Percentiles rank a stretch among this genome's conserved stretches.
Evolutionary conservation across 2,113 vertebrate species (phyloP).

Genomic region (Chloroceryle aenea): DNA sequence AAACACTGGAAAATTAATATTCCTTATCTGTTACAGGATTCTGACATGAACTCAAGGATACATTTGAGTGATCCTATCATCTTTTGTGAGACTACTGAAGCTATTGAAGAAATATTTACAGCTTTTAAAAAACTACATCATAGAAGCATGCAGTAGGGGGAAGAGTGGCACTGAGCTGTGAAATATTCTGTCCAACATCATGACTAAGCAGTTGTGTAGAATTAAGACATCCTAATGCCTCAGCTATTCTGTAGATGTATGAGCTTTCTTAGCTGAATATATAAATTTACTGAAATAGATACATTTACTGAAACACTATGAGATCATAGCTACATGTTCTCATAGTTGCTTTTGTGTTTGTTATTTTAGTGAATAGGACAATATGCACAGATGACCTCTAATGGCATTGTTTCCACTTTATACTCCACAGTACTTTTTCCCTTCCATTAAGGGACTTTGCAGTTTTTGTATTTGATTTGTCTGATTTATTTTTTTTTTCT

Average conservation of each 20-base stretch:
- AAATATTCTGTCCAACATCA: not conserved
- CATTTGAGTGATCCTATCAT: not conserved
- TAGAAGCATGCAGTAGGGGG: not conserved
- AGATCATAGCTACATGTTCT: not conserved
- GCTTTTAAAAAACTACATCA: not conserved
- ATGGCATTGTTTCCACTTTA: not conserved
- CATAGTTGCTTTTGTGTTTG: not conserved
- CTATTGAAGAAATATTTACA: not conserved
- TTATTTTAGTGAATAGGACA: not conserved
- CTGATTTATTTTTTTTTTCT: too few species aligned
- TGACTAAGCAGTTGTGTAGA: not conserved
- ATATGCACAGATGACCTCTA: not conserved
- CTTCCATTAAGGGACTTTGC: not conserved
- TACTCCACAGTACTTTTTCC: not conserved
- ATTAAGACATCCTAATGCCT: not conserved
- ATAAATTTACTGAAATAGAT: not conserved
- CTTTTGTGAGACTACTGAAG: not conserved
- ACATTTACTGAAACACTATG: not conserved
- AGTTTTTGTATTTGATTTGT: not conserved
- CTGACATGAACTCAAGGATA: not conserved
- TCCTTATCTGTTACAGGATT: not conserved
- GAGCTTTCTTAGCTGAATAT: not conserved
- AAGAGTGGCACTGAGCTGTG: not conserved
- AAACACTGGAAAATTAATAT: not conserved
- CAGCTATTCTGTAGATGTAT: not conserved